These are phyloP conservation scores for Tragelaphus eurycerus DNA, from an alignment of 2,797 vertebrate genomes.

Conservation along the genomic window DNA sequence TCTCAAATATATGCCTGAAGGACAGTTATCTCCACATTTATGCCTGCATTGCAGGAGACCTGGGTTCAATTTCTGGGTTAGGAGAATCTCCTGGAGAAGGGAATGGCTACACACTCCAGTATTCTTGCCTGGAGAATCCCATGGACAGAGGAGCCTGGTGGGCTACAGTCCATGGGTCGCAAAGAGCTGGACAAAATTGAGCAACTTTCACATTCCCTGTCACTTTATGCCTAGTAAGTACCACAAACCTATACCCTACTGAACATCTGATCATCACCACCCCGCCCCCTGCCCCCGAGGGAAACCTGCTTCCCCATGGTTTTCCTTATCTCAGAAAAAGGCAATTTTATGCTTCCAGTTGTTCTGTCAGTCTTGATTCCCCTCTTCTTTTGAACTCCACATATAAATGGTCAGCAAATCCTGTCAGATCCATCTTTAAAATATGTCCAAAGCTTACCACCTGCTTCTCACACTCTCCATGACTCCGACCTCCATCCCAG, in stretches of 20 bases:
- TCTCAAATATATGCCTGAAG: neutral
- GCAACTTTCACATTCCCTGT: neutral
- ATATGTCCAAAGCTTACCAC: neutral
- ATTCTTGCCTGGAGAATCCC: neutral
- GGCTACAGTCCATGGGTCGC: neutral
- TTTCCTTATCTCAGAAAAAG: neutral
- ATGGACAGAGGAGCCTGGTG: neutral
- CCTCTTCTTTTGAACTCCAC: neutral
- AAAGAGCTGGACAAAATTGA: neutral
- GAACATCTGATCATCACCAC: neutral
- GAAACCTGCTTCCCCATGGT: neutral
- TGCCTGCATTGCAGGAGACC: neutral
- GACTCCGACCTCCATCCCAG: fast-evolving
- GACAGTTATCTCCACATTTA: neutral
- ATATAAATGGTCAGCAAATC: neutral
- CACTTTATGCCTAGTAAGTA: neutral
- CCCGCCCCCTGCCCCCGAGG: fast-evolving
- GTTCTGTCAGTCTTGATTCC: neutral
- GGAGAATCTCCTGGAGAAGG: neutral
- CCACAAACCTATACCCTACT: neutral
- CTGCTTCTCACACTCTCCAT: neutral
- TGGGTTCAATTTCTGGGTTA: neutral
- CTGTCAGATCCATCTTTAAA: neutral
- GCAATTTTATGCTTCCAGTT: neutral
- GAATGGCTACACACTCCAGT: neutral